These are phyloP conservation scores for Drosophila rellima DNA, from an alignment of 2,888 invertebrate genomes.

Conservation along the genomic window DNA sequence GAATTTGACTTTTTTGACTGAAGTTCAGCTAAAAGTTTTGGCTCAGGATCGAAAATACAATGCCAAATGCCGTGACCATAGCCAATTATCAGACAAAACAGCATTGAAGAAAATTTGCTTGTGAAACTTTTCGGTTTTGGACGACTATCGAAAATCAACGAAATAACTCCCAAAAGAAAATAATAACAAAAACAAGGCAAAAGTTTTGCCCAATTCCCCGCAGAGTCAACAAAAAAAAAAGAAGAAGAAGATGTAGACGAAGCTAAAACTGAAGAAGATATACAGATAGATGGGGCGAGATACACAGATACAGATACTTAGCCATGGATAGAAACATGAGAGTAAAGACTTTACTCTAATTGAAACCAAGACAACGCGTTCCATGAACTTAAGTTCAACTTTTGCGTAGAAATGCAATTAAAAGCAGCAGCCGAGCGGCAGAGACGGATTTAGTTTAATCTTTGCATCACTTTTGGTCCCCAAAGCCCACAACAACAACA, in stretches of 20 bases:
- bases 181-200: conserved; percentile 38
- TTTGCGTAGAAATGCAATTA: conserved; percentile 78
- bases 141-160: conserved; percentile 69
- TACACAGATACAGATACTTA: conserved; percentile 47
- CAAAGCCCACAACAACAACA: conserved; percentile 51
- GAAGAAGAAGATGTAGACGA: neutral
- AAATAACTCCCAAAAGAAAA: conserved; percentile 51
- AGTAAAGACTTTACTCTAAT: conserved; percentile 47
- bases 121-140: conserved; percentile 44
- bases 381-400: conserved; percentile 64
- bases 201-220: conserved; percentile 50
- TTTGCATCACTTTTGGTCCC: conserved; percentile 74
- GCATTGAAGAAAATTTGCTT: conserved; percentile 71
- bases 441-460: conserved; percentile 74
- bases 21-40: conserved; percentile 45
- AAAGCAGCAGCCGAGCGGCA: conserved; percentile 74
- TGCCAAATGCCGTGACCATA: conserved; percentile 56
- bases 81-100: conserved; percentile 76
- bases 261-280: conserved; percentile 12
- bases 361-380: conserved; percentile 70
- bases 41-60: conserved; percentile 22
- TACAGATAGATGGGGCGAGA: conserved; percentile 24
- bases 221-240: conserved; percentile 7
- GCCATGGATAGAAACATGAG: conserved; percentile 23
- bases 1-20: conserved; percentile 43